Base-by-base conservation (phyloP, 2,113 vertebrate genomes). In the Gracilinanus agilis region DNA sequence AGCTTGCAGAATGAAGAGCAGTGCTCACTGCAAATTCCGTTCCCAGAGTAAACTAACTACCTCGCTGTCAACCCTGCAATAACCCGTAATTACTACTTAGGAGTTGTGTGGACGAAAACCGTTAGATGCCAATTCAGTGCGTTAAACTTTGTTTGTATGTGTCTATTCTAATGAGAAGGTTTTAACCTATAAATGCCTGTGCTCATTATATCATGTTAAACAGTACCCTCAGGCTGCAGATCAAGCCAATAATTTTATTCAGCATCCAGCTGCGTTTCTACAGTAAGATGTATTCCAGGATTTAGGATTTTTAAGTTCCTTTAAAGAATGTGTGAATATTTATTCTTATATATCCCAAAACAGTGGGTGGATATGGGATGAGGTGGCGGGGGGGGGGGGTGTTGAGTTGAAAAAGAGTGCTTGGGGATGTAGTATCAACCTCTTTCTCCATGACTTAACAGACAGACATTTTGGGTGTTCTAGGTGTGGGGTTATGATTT, bases 131-230 rank as follows among this genome's bases (percentile, higher is more conserved):
- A 95, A 90, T 93, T 89, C 96, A 94, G 94, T 58, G 49, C 96
- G 96, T 97, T 97, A 93, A 97, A 94, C 96, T 98, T 95, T 96
- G 90, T 98, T 98, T 98, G 94, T 96, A 95, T 90, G 97, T 92
- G 83, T 90, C 94, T 75, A 88, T 96, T 54, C 13, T 93, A 7
- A 96, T 96, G 96, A 97, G 97, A 96, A 94, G 94, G 94, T 96
- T 92, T 55, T 94, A 95, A 55, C 96, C 96, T 96, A 93, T 53
- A 94, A 96, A 95, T 96, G 27, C 95, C 96, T 95, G 92, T 94
- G 96, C 83, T 61, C 54, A 94, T 90, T 90, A 53, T 89, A 91
- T 92, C 44, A 11, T 11, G 44, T 83, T 93, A 90, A 93, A 91
- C 55, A 93, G 95, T 96, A 95, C 95, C 96, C 95, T 91, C 88